Base-by-base conservation (phyloP, 2,797 vertebrate genomes). In the Sebastes minor region DNA sequence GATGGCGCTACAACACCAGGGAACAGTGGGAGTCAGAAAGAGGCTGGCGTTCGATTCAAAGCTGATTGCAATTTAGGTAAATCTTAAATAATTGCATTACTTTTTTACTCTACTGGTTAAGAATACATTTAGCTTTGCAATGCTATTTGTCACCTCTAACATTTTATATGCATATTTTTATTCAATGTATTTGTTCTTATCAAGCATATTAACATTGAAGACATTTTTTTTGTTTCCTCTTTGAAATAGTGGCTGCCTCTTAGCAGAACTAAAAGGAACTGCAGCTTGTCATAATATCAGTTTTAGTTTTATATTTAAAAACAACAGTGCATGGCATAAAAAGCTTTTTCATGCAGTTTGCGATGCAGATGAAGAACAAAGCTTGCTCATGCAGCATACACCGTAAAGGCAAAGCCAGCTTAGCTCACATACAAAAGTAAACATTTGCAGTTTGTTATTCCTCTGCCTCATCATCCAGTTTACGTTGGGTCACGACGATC, bases 1-100 rank as follows among this genome's bases (percentile, higher is more conserved):
- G 96, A 96, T 96, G 96, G 96, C 93, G 95, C 93, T 96, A 95
- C 93, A 95, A 96, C 96, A 96, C 95, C 96, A 96, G 94, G 92
- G 76, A 95, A 95, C 94, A 95, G 86, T 92, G 93, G 92, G 89
- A 83, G 89, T 82, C 94, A 94, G 86, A 94, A 93, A 95, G 93
- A 95, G 93, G 88, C 93, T 94, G 94, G 94, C 80, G 95, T 95
- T 91, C 94, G 92, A 88, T 96, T 96, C 94, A 95, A 94, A 95
- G 93, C 94, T 76, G 92, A 96, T 94, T 95, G 93, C 92, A 94
- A 93, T 95, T 95, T 95, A 95, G 95, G 93, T 95, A 95, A 95
- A 93, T 93, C 83, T 91, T 76, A 90, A 92, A 92, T 83, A 90
- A 87, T 75, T 92, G 76, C 85, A 77, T 85, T 85, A n/a, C 38